Evolutionary conservation across 2,888 invertebrate species (phyloP), one percentile per base, ranked within the genome.

Genomic region (Incurvaria masculella): DNA sequence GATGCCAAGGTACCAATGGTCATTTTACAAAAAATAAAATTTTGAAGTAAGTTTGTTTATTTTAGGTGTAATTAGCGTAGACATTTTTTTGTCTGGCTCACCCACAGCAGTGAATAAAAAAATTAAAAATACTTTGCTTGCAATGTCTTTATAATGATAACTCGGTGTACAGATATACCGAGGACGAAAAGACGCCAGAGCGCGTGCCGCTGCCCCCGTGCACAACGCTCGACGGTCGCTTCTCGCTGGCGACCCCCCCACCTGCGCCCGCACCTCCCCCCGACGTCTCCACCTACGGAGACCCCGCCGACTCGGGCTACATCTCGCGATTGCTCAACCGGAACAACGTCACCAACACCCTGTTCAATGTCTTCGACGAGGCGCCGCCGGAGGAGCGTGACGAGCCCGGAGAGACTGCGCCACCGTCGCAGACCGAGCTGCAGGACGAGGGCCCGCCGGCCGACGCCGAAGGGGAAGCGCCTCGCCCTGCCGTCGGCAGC

Each of bases 241-340:
- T 42, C 44, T 41, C 48, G 21, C 63, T 69, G 48, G 63, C 66
- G 2, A 55, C 61, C n/a, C 59, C 62, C 5, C 58, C 62, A 2
- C 53, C 55, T 1, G 62, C 59, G 46, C 14, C 33, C 8, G 33
- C 14, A 8, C 14, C 33, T 3, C 33, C 56, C 5, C 68, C 71
- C 49, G 55, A 64, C 2, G 63, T 73, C 38, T 61, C 65, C 52
- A 75, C 72, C 61, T 79, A 79, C 53, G 79, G 79, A 19, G 71
- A 78, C 55, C 79, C 79, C 1, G 68, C 74, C 3, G 76, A 78
- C 53, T 79, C 79, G 1, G 75, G 72, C 56, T 79, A 78, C 55
- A 78, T 79, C 69, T 69, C 72, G 46, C 67, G 78, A 2, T 61
- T 75, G 41, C 61, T 79, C 19, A 72, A 68, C 53, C 66, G 76